A percentile compares a stretch with the other conserved stretches of the same genome.
Evolutionary conservation across 2,113 vertebrate species (phyloP).

Genomic region (Candoia aspera): DNA sequence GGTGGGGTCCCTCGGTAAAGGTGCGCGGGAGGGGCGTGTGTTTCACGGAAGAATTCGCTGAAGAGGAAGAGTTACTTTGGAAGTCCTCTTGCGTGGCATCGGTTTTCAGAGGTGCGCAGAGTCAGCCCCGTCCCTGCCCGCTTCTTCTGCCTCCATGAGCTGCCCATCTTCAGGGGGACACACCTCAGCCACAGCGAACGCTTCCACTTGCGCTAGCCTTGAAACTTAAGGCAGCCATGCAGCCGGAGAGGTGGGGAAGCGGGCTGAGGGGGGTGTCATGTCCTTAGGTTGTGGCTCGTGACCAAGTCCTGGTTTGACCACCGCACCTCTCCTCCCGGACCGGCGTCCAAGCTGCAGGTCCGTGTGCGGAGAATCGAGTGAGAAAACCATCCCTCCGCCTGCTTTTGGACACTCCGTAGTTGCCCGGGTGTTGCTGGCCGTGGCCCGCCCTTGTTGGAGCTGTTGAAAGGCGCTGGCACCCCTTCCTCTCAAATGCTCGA

Average conservation of each 20-base stretch:
- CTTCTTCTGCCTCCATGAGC: no score
- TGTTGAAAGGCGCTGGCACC: not conserved
- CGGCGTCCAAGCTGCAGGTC: constrained; percentile 26
- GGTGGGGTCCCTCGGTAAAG: no score
- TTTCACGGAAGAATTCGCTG: no score
- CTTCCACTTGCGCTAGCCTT: not conserved
- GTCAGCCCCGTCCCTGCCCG: no score
- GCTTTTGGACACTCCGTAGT: no score
- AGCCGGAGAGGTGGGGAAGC: not conserved
- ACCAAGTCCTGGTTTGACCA: not conserved
- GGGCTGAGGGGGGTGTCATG: not conserved
- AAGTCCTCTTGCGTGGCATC: no score
- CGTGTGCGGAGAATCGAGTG: constrained; percentile 52
- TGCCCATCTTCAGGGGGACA: no score
- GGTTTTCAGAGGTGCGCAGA: no score
- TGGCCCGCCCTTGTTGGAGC: no score
- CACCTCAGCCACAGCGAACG: not conserved
- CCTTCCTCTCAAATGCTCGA: constrained; percentile 68
- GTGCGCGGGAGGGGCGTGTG: no score
- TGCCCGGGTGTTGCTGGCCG: no score
- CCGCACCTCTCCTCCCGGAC: constrained; percentile 41
- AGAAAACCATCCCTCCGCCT: not conserved
- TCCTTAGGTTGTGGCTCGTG: not conserved
- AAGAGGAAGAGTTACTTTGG: no score
- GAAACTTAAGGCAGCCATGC: not conserved